phyloP scores from a whole-genome alignment of 1,140 invertebrate genomes.

The Plodia interpunctella region DNA sequence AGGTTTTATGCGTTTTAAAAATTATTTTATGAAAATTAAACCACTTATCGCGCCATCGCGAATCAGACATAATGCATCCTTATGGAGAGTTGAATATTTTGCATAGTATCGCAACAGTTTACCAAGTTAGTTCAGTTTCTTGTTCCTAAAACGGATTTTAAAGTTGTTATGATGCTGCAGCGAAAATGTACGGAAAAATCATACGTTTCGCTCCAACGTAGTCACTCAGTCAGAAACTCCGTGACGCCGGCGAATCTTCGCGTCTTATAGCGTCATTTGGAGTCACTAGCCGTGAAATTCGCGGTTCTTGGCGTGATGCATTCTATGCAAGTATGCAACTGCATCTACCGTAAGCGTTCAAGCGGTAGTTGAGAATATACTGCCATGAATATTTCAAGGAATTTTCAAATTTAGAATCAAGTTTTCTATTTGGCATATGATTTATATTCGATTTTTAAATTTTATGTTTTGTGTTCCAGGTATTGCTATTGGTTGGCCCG shows the following conservation, averaged over 20 bases:
- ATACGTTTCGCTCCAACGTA: slow-evolving; percentile 39
- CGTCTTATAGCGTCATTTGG: slow-evolving; percentile 60
- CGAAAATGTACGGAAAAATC: neutral
- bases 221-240: slow-evolving; percentile 61
- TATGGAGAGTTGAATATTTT: too few species aligned
- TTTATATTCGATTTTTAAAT: too few species aligned
- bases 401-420: neutral
- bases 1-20: slow-evolving; percentile 64
- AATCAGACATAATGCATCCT: too few species aligned
- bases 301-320: slow-evolving; percentile 19
- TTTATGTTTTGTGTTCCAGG: too few species aligned
- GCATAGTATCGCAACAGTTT: too few species aligned
- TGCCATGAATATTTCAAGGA: slow-evolving; percentile 2
- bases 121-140: too few species aligned
- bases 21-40: slow-evolving; percentile 58
- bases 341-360: neutral
- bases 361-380: neutral
- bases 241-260: slow-evolving; percentile 43
- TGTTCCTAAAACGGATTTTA: too few species aligned
- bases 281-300: slow-evolving; percentile 69
- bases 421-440: too few species aligned
- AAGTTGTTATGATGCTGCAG: too few species aligned
- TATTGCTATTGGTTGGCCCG: too few species aligned
- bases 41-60: slow-evolving; percentile 35
- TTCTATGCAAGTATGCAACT: neutral